Base-by-base conservation (phyloP, 2,113 vertebrate species). In the Pelobates fuscus region DNA sequence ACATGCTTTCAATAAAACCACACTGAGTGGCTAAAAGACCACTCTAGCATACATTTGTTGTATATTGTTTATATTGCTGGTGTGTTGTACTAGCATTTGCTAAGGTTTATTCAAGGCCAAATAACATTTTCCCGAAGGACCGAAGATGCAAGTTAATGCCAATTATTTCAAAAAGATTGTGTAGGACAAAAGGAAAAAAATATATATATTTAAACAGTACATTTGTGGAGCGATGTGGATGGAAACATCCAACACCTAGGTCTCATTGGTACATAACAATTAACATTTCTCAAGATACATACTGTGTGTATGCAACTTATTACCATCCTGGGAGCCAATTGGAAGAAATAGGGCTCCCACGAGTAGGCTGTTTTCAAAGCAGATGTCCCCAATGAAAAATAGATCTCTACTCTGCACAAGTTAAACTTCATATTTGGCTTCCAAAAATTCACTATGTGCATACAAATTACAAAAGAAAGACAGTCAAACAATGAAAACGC, bases 361-460 rank as follows among this genome's bases (percentile, higher is more conserved):
- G 72, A 52, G 20, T 41, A 49, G 5, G 41, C 24, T 76, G 72
- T 76, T 76, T 76, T 60, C 55, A 60, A 76, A 60, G 64, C 64
- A 32, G 54, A 23, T 59, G 29, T 67, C 63, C 72, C 64, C 72
- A 55, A 29, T 30, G 41, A 15, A 70, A 59, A 15, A 26, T 21
- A 59, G 21, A 21, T 18, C 29, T 15, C 67, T 59, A 5, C 20
- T 18, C 49, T 37, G 49, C 44, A 46, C 5, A 37, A 37, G 32
- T 37, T 37, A 37, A 37, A 46, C 4, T 11, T 69, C 17, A 37
- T 29, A 26, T 17, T 5, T 32, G 49, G n/a, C 37, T 57, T n/a
- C 27, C 32, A 8, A 32, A 55, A 52, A 15, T 15, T 30, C 54
- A n/a, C 49, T 27, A 68, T 32, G 8, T 5, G 20, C 21, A 18